Evolutionary conservation across 2,888 invertebrate species (phyloP), one percentile per base, ranked within the genome.

Genomic region (Nymphalis urticae): DNA sequence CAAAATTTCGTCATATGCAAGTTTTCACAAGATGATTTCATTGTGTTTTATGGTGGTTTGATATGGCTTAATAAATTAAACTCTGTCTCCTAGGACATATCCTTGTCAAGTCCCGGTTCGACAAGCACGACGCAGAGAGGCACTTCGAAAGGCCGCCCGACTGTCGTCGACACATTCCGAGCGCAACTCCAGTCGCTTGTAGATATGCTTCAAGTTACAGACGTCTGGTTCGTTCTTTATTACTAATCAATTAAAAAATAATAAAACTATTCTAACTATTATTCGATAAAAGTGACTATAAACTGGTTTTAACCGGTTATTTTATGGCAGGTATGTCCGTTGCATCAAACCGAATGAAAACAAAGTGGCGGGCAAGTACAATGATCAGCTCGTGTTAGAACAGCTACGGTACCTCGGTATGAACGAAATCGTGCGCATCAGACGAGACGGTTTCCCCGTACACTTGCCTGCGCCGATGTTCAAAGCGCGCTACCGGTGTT

Each of bases 301-400:
- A 13, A 13, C 42, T 13, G 10, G 10, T 42, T 42, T 42, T 42
- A 42, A 13, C 13, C 13, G 42, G 0, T 5, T 8, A 24, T 24
- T 9, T 19, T 21, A 5, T 7, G 9, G n/a, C 65, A 95, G 95
- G 95, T 97, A 98, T 85, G 97, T 97, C 48, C 94, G 98, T 58
- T 98, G 98, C 85, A 98, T 98, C 79, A 98, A 98, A 81, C 98
- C 98, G 0, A 98, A 98, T 85, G 95, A 96, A 85, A 94, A 96
- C 78, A 98, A 98, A 86, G 93, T 94, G 65, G 94, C 97, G 0
- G 95, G 97, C 79, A 94, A 95, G 80, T 98, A 96, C 87, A 96
- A 96, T 83, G 95, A 96, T 69, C 94, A 95, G 66, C 91, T 98
- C 69, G 98, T 98, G 1, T 89, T 97, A 76, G 97, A 97, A 80